A percentile compares a stretch with the other conserved stretches of the same genome.
Evolutionary conservation across 2,113 vertebrate species (phyloP).

Genomic region (Manacus vitellinus): DNA sequence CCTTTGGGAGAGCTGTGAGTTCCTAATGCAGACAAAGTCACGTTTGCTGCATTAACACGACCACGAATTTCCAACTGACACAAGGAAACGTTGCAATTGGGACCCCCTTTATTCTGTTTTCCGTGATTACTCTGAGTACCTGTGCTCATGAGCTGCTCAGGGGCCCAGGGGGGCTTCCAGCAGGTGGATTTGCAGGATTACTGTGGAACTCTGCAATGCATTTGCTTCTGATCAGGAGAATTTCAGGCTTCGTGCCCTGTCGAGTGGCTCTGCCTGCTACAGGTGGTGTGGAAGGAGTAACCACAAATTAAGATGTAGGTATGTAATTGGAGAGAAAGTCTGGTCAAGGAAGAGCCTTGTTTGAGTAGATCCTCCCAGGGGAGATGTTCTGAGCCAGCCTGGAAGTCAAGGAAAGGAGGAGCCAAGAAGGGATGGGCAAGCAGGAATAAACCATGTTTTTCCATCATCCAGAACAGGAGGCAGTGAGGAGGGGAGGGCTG

Average conservation of each 20-base stretch:
- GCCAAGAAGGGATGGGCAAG: background rate
- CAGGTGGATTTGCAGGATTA: background rate
- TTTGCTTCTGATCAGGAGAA: background rate
- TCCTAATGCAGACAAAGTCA: background rate
- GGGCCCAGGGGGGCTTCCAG: background rate
- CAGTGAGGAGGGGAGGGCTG: fast-evolving
- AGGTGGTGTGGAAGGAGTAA: background rate
- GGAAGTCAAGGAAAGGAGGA: background rate
- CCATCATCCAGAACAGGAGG: background rate
- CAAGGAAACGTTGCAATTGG: background rate
- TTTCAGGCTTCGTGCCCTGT: background rate
- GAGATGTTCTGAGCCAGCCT: background rate
- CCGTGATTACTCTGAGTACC: background rate
- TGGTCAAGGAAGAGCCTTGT: background rate
- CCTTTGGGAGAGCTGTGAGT: background rate
- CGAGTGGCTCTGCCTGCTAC: background rate
- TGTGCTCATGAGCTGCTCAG: constrained; percentile 22
- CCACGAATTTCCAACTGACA: background rate
- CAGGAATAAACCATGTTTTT: background rate
- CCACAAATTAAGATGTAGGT: background rate
- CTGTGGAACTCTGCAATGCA: background rate
- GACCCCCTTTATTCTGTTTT: background rate
- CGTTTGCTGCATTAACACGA: background rate
- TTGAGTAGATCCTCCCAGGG: background rate
- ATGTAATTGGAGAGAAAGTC: background rate